Base-by-base conservation (phyloP, 2,113 vertebrate genomes). In the Hemichromis elongatus region DNA sequence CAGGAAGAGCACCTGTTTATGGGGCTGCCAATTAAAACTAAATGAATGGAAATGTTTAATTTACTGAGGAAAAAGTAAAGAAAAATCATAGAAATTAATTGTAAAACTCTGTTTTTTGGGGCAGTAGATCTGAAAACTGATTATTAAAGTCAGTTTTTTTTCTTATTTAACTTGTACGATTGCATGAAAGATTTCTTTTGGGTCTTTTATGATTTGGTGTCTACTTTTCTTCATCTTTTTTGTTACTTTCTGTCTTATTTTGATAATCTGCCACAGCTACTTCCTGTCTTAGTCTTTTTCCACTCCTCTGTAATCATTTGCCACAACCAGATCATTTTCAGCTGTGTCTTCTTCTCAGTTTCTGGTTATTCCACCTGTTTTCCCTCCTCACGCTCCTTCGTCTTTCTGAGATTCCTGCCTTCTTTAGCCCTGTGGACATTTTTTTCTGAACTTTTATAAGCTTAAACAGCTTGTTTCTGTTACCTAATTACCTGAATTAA, bases 101-200 rank as follows among this genome's bases (percentile, higher is more conserved):
- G 40, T 47, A 47, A 73, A 73, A 28, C 24, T 18, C 16, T 28
- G 37, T 18, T 21, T 26, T 26, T 4, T 70, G 37, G 8, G 45
- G 14, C 14, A 47, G 66, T 47, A 47, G 40, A 73, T 73, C 66
- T 47, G 9, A 7, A 10, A 28, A 18, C 47, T 14, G 66, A 47
- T 11, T 14, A 40, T 73, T 73, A 47, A 47, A 73, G 66, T 26
- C 24, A 47, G 1, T 19, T 0, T 0, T 9, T 26, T 28, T 3
- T 7, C 66, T 18, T 28, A 28, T 73, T 11, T 45, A 47, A 47
- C 14, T 28, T 1, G 0, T 12, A 9, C 3, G 5, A 37, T 16
- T 13, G 12, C 7, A 2, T 37, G 59, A 37, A 63, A 63, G 33
- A 37, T 63, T 50, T 73, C 42, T 47, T 26, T 24, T 24, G 13